Percentiles rank a stretch among this genome's conserved stretches.
These are phyloP conservation scores for Vicugna pacos DNA, from an alignment of 2,113 vertebrate genomes.

Conservation along the genomic window DNA sequence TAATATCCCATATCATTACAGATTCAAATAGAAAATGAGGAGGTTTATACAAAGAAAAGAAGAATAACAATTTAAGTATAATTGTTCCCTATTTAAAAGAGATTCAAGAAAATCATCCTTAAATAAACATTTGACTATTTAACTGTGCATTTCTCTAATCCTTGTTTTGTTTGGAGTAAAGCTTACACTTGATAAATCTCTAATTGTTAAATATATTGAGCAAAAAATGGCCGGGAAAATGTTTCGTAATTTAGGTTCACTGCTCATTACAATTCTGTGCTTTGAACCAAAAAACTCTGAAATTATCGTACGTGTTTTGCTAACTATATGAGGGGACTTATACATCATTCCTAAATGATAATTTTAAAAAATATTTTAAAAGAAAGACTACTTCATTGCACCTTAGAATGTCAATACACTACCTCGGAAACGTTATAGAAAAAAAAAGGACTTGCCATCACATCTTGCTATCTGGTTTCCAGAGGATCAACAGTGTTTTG, in stretches of 20 bases:
- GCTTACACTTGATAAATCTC: neutral
- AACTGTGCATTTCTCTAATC: conserved; percentile 49
- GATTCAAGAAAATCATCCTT: conserved; percentile 56
- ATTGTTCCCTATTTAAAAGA: conserved; percentile 55
- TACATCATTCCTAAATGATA: neutral
- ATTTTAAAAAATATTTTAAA: neutral
- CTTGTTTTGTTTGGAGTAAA: conserved; percentile 75
- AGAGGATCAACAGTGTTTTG: neutral
- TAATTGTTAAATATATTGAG: neutral
- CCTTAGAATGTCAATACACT: neutral
- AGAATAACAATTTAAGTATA: conserved; percentile 41
- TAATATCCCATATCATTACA: conserved; percentile 22
- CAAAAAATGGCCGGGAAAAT: neutral
- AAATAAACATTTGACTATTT: conserved; percentile 66
- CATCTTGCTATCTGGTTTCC: neutral
- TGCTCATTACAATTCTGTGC: conserved; percentile 25
- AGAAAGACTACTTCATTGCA: neutral
- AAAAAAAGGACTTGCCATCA: neutral
- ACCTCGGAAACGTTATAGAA: neutral
- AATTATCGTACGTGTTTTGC: neutral
- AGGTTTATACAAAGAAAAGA: neutral
- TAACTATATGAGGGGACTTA: neutral
- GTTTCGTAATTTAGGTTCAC: conserved; percentile 16
- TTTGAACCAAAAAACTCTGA: conserved; percentile 14
- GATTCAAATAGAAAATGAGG: conserved; percentile 37